Evolutionary conservation across 35 echinoderm and acorn worm genomes (phyloP), one percentile per base, ranked within the genome.

Genomic region (Eucidaris tribuloides): DNA sequence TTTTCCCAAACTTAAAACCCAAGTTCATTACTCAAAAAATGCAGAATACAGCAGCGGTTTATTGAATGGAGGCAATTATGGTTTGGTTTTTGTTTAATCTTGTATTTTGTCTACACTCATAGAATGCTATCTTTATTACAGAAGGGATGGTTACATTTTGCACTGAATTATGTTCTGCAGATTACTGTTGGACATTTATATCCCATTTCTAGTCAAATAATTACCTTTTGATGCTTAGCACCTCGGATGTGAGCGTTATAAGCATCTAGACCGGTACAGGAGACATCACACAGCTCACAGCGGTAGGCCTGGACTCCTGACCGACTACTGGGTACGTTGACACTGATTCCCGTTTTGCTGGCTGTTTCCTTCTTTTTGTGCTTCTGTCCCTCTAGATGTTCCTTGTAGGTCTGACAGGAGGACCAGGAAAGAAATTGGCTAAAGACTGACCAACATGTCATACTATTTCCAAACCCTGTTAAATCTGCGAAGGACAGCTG

Each of bases 271-370:
- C 95, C 95, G 24, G 95, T 98, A 55, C 95, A 98, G 18, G 90
- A 93, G 42, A 98, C 95, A 61, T 98, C 95, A 70, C 95, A 98
- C 13, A 98, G 90, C 45, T 98, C 95, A 90, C 95, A 98, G 24
- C 91, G 65, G 43, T 84, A 79, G 28, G 81, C 88, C n/a, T 88
- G 86, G 48, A 87, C 79, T 29, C 86, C 86, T 23, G 85, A 71
- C 61, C 91, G 82, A 30, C 78, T 64, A 7, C 65, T 63, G 4
- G 78, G 78, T 25, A 74, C 35, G 68, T 74, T 74, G 30, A 50
- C 65, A 24, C 61, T 74, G 7, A 46, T 80, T 13, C 87, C 81
- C 13, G 65, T 81, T 77, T 98, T 98, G 42, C 59, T 30, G 15
- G 86, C 86, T 14, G 56, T 45, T 82, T 98, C 95, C 61, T 98